A percentile compares a stretch with the other conserved stretches of the same genome.
These are phyloP conservation scores for Schizotus pectinicornis DNA, from an alignment of 2,888 invertebrate species.

Conservation along the genomic window DNA sequence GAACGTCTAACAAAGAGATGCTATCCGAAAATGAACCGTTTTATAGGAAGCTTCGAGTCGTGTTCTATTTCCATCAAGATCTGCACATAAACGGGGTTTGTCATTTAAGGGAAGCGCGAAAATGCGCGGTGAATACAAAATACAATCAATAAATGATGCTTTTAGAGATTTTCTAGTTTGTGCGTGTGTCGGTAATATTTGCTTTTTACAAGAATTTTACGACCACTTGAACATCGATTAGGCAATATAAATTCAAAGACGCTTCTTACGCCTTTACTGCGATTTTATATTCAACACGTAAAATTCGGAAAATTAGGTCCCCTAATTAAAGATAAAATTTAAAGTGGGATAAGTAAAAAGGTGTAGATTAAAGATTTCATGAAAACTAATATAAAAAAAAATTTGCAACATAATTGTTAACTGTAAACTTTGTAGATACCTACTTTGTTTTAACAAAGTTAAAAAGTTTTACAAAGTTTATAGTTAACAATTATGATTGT, in stretches of 20 bases:
- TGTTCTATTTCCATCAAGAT: slow-evolving; percentile 39
- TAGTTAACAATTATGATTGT: too few species aligned
- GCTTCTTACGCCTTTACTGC: slow-evolving; percentile 6
- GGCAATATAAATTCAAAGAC: slow-evolving; percentile 21
- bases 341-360: too few species aligned
- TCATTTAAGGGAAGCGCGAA: slow-evolving; percentile 35
- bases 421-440: too few species aligned
- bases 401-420: too few species aligned
- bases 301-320: too few species aligned
- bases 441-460: too few species aligned
- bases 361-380: too few species aligned
- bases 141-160: slow-evolving; percentile 30
- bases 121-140: slow-evolving; percentile 37
- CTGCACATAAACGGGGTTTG: slow-evolving; percentile 35
- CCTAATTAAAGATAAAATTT: too few species aligned
- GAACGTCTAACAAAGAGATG: slow-evolving; percentile 45
- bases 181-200: slow-evolving; percentile 17
- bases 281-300: background rate
- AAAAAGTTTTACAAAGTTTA: too few species aligned
- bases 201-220: slow-evolving; percentile 25
- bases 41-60: slow-evolving; percentile 35
- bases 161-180: slow-evolving; percentile 11
- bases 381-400: too few species aligned
- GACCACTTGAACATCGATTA: slow-evolving; percentile 17
- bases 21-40: slow-evolving; percentile 47